Evolutionary conservation across 2,888 invertebrate species (phyloP), one percentile per base, ranked within the genome.

Genomic region (Elmis aenea): DNA sequence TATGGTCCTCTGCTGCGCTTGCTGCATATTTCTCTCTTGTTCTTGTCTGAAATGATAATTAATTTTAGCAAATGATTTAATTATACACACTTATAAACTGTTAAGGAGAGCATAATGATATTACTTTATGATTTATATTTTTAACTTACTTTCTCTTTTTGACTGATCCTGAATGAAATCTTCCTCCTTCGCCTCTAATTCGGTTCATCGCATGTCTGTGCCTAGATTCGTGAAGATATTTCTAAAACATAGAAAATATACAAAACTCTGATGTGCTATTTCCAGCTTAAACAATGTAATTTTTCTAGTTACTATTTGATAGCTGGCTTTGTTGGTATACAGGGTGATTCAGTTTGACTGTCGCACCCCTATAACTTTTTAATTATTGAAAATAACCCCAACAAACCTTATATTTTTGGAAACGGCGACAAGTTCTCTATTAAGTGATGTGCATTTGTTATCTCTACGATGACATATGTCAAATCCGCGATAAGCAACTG

Each of bases 131-230:
- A 25, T 32, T 1, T 8, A 2, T 10, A 5, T 5, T 10, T 8
- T 1, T 9, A 6, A 38, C 39, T 30, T 29, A 44, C 42, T 45
- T 41, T 38, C 35, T 35, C 52, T 68, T 68, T 46, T 68, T 69
- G 5, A 67, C 68, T 3, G 70, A 77, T 15, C 81, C 81, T 1
- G 91, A 86, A 64, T 92, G 89, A 67, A 97, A 97, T 46, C 96
- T 76, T 3, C 97, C 97, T 9, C 96, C 96, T 71, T 95, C 94
- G 1, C 96, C 96, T 33, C 97, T 79, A 59, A 92, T 86, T 58
- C 97, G 77, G 66, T 96, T 96, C 92, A 97, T 93, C 0, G 97
- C 97, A 65, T 97, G 96, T 45, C 89, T 76, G 68, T 97, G 97
- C 25, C 96, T 74, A 0, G 96, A 96, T 67, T 96, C 96, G 59